Conservation (phyloP, 2,797 vertebrate genomes). For the Apogon hyalosoma region DNA sequence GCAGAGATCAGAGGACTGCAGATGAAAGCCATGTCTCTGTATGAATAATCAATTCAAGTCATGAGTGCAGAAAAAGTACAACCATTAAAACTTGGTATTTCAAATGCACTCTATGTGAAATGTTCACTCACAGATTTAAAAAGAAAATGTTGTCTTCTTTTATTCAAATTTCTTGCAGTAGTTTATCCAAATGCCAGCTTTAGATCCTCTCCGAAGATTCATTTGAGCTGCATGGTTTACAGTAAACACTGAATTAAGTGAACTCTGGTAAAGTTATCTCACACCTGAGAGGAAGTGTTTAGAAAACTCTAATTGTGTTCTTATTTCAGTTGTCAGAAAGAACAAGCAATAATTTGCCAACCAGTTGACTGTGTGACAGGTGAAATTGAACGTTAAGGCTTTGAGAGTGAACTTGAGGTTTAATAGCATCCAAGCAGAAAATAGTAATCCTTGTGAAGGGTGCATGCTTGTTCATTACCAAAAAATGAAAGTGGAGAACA, state of each 20-base stretch:
- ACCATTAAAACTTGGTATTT: not conserved
- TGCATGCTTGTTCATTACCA: constrained; percentile 40
- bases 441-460: constrained; percentile 51
- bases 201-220: constrained; percentile 25
- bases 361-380: constrained; percentile 54
- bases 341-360: constrained; percentile 58
- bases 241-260: constrained; percentile 34
- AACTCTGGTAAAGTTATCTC: constrained; percentile 33
- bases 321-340: constrained; percentile 46
- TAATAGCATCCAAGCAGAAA: constrained; percentile 64
- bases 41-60: constrained; percentile 1
- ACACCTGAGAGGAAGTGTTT: constrained; percentile 57
- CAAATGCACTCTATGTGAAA: not conserved
- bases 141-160: not conserved
- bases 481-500: constrained; percentile 33
- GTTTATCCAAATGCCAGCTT: constrained; percentile 11
- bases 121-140: not conserved
- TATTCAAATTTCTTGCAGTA: constrained; percentile 6
- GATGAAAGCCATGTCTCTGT: constrained; percentile 8
- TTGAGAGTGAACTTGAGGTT: constrained; percentile 48
- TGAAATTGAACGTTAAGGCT: constrained; percentile 62
- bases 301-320: constrained; percentile 64
- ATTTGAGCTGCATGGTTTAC: constrained; percentile 27
- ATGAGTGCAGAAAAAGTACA: not conserved
- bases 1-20: constrained; percentile 9